Evolutionary conservation across 2,888 invertebrate species (phyloP), one percentile per base, ranked within the genome.

Genomic region (Agrotis clavis): DNA sequence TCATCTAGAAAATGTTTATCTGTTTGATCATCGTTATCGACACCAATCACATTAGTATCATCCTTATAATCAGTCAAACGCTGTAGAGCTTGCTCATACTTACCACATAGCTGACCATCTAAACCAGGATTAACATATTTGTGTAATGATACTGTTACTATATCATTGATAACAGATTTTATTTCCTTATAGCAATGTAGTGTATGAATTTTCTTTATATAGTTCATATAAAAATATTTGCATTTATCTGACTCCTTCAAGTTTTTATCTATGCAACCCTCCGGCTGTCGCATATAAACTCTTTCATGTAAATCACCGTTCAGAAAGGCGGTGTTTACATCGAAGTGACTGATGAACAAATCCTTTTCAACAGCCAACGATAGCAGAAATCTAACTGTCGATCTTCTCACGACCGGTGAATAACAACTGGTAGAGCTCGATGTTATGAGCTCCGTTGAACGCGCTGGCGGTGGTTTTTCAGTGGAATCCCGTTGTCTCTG

Each of bases 21-120:
- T 53, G 35, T 35, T 35, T 63, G 13, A 63, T 63, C 51, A 51
- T 64, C 64, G 13, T 1, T 53, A 64, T 45, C 18, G 21, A 25
- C 53, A 41, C 3, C 45, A 18, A 21, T 21, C 11, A 21, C 65
- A 45, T 54, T n/a, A 53, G 16, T 54, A 11, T 54, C n/a, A 45
- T 14, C n/a, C 25, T 64, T 64, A 53, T 21, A 21, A 21, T 53
- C 41, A 18, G 21, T 7, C 7, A 54, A 54, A 25, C 65, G 65
- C 7, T n/a, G 41, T 45, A 65, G 4, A 54, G 65, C 65, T 66
- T 47, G 47, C 30, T 56, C 56, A 56, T 47, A 66, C 47, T 66
- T 56, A n/a, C 16, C 9, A 54, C 4, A 54, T 65, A 6, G 4
- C 5, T 62, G 30, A 50, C 62, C 62, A 13, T 53, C 21, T 7